These are phyloP conservation scores for Cataglyphis albicans DNA, from an alignment of 2,888 invertebrate species.

Conservation along the genomic window DNA sequence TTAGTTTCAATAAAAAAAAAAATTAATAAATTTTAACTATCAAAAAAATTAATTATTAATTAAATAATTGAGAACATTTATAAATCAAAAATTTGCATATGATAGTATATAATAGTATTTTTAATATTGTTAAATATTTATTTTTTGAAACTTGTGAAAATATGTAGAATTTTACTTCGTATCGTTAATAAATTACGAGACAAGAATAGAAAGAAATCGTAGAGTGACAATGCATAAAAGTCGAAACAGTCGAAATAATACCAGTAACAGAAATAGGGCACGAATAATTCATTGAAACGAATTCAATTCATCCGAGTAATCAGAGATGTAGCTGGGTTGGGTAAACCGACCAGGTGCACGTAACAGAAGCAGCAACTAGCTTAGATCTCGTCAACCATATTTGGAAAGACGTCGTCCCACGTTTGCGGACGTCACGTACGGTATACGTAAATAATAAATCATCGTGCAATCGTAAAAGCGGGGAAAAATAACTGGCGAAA, in stretches of 20 bases:
- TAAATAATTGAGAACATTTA: neutral
- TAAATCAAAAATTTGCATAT: neutral
- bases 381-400: conserved; percentile 85
- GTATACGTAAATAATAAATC: conserved; percentile 61
- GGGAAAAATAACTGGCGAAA: conserved; percentile 11
- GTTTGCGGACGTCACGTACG: conserved; percentile 86
- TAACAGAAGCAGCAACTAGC: conserved; percentile 68
- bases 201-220: neutral
- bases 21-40: neutral
- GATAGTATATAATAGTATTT: neutral
- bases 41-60: neutral
- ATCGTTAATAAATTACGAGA: neutral
- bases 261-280: conserved; percentile 44
- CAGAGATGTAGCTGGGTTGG: conserved; percentile 63
- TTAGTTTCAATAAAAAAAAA: neutral
- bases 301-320: conserved; percentile 45
- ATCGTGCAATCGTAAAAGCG: conserved; percentile 22
- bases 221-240: conserved; percentile 12
- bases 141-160: conserved; percentile 8
- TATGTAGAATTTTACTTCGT: neutral
- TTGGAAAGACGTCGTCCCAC: conserved; percentile 88
- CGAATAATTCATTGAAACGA: conserved; percentile 53
- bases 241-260: conserved; percentile 4
- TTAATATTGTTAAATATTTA: neutral
- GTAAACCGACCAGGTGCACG: conserved; percentile 63